These are phyloP conservation scores for Equus quagga DNA, from an alignment of 2,113 vertebrate genomes.

Conservation along the genomic window DNA sequence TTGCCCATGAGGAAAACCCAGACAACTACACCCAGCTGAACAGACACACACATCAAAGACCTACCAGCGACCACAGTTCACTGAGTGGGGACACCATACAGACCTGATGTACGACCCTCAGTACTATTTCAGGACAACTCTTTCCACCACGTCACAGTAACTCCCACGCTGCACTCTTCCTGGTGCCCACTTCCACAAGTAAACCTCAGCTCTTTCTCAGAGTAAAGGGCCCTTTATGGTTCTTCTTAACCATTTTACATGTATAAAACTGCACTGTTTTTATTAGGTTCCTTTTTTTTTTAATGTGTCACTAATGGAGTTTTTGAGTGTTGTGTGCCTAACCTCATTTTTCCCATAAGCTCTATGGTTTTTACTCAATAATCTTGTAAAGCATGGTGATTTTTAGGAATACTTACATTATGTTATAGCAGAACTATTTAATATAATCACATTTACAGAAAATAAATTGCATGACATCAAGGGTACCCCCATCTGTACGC, in stretches of 20 bases:
- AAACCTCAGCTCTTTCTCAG: neutral
- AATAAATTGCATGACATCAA: neutral
- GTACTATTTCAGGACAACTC: neutral
- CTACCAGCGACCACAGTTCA: neutral
- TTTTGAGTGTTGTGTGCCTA: neutral
- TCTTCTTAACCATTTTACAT: neutral
- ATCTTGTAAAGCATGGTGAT: neutral
- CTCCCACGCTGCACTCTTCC: neutral
- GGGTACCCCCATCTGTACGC: neutral
- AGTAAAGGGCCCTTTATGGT: neutral
- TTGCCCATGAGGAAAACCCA: neutral
- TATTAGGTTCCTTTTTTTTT: neutral
- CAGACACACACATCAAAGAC: neutral
- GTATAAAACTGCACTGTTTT: neutral
- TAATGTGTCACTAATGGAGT: neutral
- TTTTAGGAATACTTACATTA: neutral
- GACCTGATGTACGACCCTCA: no score
- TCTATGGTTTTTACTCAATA: neutral
- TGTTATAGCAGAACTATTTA: neutral
- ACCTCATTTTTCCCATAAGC: neutral
- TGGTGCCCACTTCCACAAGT: neutral
- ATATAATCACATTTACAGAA: neutral
- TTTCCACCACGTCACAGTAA: neutral
- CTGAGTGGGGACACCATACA: neutral
- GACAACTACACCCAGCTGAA: neutral